Percentiles rank a stretch among this genome's conserved stretches.
phyloP scores from a whole-genome alignment of 2,797 vertebrate species.

The Columba guinea region DNA sequence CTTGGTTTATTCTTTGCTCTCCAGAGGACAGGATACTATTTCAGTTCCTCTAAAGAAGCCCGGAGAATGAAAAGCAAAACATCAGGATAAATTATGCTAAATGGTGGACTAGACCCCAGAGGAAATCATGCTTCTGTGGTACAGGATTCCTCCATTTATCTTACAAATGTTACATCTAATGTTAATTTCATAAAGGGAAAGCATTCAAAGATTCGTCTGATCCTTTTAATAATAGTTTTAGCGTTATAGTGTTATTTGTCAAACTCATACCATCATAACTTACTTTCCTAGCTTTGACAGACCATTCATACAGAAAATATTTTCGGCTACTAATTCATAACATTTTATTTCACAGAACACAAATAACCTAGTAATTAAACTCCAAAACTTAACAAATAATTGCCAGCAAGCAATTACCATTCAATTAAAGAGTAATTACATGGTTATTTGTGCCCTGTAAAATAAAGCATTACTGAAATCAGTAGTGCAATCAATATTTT shows the following conservation, averaged over 20 bases:
- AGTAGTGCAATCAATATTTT: slow-evolving; percentile 78
- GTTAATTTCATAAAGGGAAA: slow-evolving; percentile 58
- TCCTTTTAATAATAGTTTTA: slow-evolving; percentile 30
- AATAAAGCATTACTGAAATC: slow-evolving; percentile 77
- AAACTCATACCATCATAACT: slow-evolving; percentile 9
- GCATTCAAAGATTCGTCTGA: slow-evolving; percentile 45
- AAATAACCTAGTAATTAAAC: slow-evolving; percentile 78
- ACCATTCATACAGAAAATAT: neutral
- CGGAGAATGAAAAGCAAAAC: slow-evolving; percentile 48
- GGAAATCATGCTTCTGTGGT: slow-evolving; percentile 65
- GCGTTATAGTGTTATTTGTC: slow-evolving; percentile 9
- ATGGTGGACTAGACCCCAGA: slow-evolving; percentile 59
- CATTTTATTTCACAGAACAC: slow-evolving; percentile 71
- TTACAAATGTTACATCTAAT: slow-evolving; percentile 47
- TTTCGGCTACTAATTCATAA: slow-evolving; percentile 47
- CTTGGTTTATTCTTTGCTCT: slow-evolving; percentile 64
- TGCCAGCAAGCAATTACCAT: slow-evolving; percentile 78
- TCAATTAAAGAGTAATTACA: slow-evolving; percentile 82
- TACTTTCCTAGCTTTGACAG: slow-evolving; percentile 25
- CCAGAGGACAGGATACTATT: slow-evolving; percentile 52
- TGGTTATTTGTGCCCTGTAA: slow-evolving; percentile 78
- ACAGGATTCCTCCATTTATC: slow-evolving; percentile 60
- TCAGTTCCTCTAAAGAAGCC: slow-evolving; percentile 59
- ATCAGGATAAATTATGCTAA: slow-evolving; percentile 74
- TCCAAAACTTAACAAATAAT: slow-evolving; percentile 77